These are phyloP conservation scores for Trichosurus vulpecula DNA, from an alignment of 2,797 vertebrate genomes.

Conservation along the genomic window DNA sequence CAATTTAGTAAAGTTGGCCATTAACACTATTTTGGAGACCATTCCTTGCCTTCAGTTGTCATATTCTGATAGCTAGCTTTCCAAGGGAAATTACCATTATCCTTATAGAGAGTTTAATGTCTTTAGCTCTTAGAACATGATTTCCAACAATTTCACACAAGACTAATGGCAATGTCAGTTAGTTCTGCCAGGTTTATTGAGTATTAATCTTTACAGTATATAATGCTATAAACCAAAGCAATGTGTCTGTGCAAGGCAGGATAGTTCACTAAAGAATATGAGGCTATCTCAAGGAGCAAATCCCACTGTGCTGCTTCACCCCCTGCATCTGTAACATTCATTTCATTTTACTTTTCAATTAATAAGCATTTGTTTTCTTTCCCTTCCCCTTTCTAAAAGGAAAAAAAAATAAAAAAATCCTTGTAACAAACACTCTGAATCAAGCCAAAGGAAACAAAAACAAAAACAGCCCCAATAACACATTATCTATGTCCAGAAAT, in stretches of 20 bases:
- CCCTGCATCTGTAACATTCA: not conserved
- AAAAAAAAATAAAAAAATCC: not conserved
- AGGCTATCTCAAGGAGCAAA: not conserved
- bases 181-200: not conserved
- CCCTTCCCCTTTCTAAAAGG: not conserved
- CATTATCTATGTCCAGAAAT: not conserved
- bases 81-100: not conserved
- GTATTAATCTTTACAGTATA: not conserved
- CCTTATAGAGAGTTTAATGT: not conserved
- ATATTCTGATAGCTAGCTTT: not conserved
- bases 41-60: not conserved
- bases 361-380: not conserved
- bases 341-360: not conserved
- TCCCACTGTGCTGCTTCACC: not conserved
- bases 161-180: not conserved
- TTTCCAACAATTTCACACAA: not conserved
- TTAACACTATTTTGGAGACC: not conserved
- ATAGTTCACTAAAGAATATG: not conserved
- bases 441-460: not conserved
- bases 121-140: not conserved
- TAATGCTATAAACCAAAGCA: not conserved
- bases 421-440: not conserved
- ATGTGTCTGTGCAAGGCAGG: not conserved
- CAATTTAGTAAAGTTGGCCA: not conserved
- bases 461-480: not conserved